Percentiles rank a stretch among this genome's conserved stretches.
These are phyloP conservation scores for Zalophus californianus DNA, from an alignment of 2,797 vertebrate genomes.

Conservation along the genomic window DNA sequence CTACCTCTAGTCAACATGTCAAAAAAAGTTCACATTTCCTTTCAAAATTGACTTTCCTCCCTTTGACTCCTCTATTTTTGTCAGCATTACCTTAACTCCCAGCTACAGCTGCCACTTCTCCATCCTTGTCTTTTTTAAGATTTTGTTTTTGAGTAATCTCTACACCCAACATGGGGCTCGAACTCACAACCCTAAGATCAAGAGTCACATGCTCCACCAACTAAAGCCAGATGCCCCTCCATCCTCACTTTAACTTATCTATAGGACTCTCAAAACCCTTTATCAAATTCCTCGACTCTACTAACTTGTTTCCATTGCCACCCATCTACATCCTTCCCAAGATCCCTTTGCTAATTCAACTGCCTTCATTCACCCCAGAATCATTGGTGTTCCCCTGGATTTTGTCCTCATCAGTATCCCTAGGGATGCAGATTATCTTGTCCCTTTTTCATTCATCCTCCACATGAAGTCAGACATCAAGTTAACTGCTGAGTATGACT, in stretches of 20 bases:
- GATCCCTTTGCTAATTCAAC: not conserved
- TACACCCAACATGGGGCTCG: not conserved
- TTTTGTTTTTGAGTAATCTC: not conserved
- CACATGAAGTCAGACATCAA: not conserved
- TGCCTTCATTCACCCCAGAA: not conserved
- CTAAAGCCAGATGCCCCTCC: not conserved
- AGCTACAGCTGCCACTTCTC: not conserved
- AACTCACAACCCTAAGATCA: not conserved
- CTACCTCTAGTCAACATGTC: not conserved
- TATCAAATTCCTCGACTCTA: not conserved
- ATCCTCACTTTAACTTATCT: not conserved
- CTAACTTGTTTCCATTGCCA: not conserved
- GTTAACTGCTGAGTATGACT: not conserved
- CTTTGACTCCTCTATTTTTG: not conserved
- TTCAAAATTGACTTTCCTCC: not conserved
- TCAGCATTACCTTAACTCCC: not conserved
- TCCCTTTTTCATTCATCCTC: not conserved
- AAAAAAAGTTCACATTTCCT: not conserved
- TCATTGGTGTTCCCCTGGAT: not conserved
- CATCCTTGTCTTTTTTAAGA: not conserved
- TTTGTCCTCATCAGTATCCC: not conserved
- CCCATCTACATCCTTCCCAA: not conserved
- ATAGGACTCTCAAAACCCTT: not conserved
- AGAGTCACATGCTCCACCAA: not conserved
- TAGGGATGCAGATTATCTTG: not conserved